These are phyloP conservation scores for Drosophila saltans DNA, from an alignment of 1,140 invertebrate genomes.

Conservation along the genomic window DNA sequence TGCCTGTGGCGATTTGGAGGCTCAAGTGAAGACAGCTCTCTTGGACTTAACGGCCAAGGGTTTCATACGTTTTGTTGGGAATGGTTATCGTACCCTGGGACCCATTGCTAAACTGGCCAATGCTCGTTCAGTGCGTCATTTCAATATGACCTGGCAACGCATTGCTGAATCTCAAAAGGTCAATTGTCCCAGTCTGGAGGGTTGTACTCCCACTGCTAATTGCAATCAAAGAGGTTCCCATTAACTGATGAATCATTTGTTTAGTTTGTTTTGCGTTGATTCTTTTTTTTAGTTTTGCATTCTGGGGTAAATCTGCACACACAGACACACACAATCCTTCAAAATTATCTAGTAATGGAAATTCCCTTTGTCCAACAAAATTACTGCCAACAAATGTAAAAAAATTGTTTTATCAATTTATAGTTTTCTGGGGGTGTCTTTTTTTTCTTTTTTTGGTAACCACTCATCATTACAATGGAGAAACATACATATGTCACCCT, in stretches of 20 bases:
- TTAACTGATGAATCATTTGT: slow-evolving; percentile 19
- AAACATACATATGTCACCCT: slow-evolving; percentile 58
- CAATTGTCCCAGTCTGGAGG: slow-evolving; percentile 50
- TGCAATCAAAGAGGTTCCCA: slow-evolving; percentile 48
- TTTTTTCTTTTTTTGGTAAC: not conserved
- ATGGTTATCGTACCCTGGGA: slow-evolving; percentile 76
- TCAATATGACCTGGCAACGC: slow-evolving; percentile 71
- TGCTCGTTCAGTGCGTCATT: slow-evolving; percentile 71
- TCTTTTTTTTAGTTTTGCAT: slow-evolving; percentile 25
- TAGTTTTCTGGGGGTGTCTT: slow-evolving; percentile 36
- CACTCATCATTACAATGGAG: slow-evolving; percentile 37
- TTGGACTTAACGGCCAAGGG: slow-evolving; percentile 66
- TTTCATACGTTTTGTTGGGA: slow-evolving; percentile 68
- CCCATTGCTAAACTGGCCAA: slow-evolving; percentile 77
- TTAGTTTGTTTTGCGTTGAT: slow-evolving; percentile 13
- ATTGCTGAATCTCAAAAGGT: slow-evolving; percentile 71
- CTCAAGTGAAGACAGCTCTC: slow-evolving; percentile 74
- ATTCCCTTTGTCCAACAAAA: slow-evolving; percentile 25
- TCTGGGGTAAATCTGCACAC: not conserved
- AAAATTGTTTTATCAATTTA: slow-evolving; percentile 4
- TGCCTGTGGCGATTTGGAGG: slow-evolving; percentile 71
- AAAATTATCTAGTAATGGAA: slow-evolving; percentile 31
- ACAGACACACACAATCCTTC: not conserved
- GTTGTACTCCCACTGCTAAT: slow-evolving; percentile 25
- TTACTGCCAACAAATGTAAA: slow-evolving; percentile 37